These are phyloP conservation scores for Hemithea aestivaria DNA, from an alignment of 2,888 invertebrate species.

Conservation along the genomic window DNA sequence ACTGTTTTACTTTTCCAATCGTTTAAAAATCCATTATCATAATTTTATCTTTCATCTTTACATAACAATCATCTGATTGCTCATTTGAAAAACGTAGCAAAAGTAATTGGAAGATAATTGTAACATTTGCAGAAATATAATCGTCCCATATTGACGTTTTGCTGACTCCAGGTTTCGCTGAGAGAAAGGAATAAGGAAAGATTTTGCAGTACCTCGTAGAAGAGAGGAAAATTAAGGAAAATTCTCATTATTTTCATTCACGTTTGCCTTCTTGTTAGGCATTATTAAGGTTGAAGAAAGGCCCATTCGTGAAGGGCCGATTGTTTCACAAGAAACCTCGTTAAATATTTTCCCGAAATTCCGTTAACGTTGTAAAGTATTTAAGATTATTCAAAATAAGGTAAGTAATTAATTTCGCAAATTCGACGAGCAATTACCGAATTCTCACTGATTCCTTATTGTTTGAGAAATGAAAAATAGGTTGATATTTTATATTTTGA, in stretches of 20 bases:
- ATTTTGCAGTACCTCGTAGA: conserved; percentile 28
- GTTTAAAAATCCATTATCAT: too few species aligned
- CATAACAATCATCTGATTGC: too few species aligned
- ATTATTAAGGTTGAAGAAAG: conserved; percentile 36
- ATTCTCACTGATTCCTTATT: too few species aligned
- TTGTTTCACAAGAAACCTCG: conserved; percentile 33
- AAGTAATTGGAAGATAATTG: conserved; percentile 17
- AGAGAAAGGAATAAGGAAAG: conserved; percentile 29
- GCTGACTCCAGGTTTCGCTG: conserved; percentile 24
- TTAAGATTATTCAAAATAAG: conserved; percentile 24
- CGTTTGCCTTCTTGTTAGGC: conserved; percentile 37
- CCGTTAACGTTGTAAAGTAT: conserved; percentile 15
- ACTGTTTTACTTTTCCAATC: too few species aligned
- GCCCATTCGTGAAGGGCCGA: conserved; percentile 29
- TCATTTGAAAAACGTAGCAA: too few species aligned
- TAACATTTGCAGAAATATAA: conserved; percentile 22
- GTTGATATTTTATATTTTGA: too few species aligned
- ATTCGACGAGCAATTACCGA: not conserved
- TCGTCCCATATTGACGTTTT: conserved; percentile 26
- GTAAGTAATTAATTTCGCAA: conserved; percentile 13
- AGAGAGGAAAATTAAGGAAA: conserved; percentile 34
- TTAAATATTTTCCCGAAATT: conserved; percentile 20
- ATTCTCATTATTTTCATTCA: conserved; percentile 39
- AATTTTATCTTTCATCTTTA: too few species aligned
- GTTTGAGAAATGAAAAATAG: too few species aligned